Evolutionary conservation across 2,888 invertebrate genomes (phyloP), one percentile per base, ranked within the genome.

Genomic region (Junonia oenone): DNA sequence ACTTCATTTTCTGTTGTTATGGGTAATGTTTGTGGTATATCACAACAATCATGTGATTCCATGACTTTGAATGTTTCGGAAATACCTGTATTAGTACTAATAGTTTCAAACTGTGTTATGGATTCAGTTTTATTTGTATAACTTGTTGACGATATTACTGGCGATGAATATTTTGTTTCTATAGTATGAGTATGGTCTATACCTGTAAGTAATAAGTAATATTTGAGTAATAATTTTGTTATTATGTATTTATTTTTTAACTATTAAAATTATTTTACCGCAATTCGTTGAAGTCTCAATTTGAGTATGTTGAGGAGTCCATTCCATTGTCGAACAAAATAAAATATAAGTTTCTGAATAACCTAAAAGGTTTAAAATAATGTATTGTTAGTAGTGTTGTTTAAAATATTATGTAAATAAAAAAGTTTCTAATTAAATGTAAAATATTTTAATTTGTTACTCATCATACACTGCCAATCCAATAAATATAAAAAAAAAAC

Each of bases 321-420:
- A 2, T 15, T 6, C n/a, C 2, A 50, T n/a, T 11, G 14, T 17
- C 15, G 27, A 1, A 50, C 79, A 77, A 63, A 63, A 71, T 13
- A 71, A 59, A 35, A 52, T 62, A 57, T 71, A 77, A 2, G 73
- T 78, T 69, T 75, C 72, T 58, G 64, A 65, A 56, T 61, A 64
- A 47, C 63, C 67, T 67, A 64, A 55, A 66, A 67, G 2, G 19
- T n/a, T 27, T 33, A 37, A 14, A 38, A 31, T 2, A 35, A 37
- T 22, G 64, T 68, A 56, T 13, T n/a, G n/a, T 72, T 67, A 63
- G 70, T 68, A 15, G 11, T 31, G n/a, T n/a, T 22, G 2, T 11
- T n/a, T 31, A 31, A n/a, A n/a, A n/a, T n/a, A 8, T 11, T 31
- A 8, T 17, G 4, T 1, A 14, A 0, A 14, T 8, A 13, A 29